Conservation (phyloP, 2,113 vertebrate genomes). For the Sinosuthora webbiana region DNA sequence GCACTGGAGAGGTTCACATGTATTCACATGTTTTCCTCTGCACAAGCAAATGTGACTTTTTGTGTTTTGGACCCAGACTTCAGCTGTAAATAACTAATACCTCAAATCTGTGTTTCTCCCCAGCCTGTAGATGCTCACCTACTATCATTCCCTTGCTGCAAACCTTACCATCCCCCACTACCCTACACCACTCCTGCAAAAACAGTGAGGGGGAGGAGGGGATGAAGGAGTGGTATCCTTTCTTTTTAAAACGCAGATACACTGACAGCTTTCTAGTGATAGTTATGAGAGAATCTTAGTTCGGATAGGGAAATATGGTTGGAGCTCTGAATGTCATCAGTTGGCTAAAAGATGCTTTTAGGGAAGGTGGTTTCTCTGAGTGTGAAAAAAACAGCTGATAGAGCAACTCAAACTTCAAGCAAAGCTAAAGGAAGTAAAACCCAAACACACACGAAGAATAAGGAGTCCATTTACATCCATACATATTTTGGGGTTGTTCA, state of each 20-base stretch:
- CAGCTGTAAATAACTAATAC: neutral
- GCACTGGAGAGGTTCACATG: neutral
- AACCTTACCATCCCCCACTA: neutral
- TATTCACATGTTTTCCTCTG: neutral
- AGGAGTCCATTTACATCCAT: neutral
- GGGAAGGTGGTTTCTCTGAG: neutral
- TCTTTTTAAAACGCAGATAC: neutral
- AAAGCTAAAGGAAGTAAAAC: neutral
- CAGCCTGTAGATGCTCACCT: neutral
- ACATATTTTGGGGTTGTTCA: neutral
- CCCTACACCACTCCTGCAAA: neutral
- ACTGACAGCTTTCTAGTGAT: neutral
- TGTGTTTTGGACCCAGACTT: neutral
- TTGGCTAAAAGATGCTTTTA: neutral
- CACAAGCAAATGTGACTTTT: neutral
- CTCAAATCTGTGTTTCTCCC: neutral
- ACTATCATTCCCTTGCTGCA: neutral
- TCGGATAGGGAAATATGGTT: neutral
- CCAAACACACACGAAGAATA: accelerated
- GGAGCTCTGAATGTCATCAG: neutral
- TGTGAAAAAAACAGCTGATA: neutral
- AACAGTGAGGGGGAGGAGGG: neutral
- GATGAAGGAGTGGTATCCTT: neutral
- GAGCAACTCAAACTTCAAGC: neutral
- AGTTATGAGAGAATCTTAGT: neutral